phyloP scores from a whole-genome alignment of 2,113 vertebrate genomes.

The Chaetops frenatus region DNA sequence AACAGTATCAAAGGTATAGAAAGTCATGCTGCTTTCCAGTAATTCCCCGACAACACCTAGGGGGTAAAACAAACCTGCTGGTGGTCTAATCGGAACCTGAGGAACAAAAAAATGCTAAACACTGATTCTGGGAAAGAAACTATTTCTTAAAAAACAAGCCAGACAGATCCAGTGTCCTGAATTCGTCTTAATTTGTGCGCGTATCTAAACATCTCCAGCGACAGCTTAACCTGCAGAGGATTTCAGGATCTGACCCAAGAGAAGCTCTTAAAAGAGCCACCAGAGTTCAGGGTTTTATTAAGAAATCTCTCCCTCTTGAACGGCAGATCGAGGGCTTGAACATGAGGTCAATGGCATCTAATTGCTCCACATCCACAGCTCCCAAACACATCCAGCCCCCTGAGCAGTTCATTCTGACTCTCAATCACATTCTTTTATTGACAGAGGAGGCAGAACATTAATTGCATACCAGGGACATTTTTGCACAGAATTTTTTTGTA shows the following conservation, averaged over 20 bases:
- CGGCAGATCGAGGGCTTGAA: not conserved
- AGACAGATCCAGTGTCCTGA: not conserved
- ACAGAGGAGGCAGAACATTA: not conserved
- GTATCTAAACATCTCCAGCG: not conserved
- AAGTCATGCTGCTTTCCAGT: conserved; percentile 34
- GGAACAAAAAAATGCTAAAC: not conserved
- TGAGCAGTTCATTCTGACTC: not conserved
- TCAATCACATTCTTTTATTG: not conserved
- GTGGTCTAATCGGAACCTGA: conserved; percentile 13
- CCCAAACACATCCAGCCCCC: not conserved
- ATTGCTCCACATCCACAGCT: not conserved
- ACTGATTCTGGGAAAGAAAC: conserved; percentile 14
- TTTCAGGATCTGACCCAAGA: not conserved
- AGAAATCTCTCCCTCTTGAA: not conserved
- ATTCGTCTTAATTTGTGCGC: not conserved
- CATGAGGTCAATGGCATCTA: not conserved
- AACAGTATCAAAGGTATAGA: conserved; percentile 27
- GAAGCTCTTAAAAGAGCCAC: not conserved
- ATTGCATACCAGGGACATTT: conserved; percentile 4
- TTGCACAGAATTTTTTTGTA: not conserved
- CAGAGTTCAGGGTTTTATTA: not conserved
- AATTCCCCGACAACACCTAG: conserved; percentile 37
- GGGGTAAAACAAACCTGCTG: conserved; percentile 30
- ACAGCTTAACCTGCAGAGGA: not conserved
- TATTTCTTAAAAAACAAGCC: not conserved